A percentile compares a stretch with the other conserved stretches of the same genome.
These are phyloP conservation scores for Erithacus rubecula DNA, from an alignment of 2,797 vertebrate species.

Conservation along the genomic window DNA sequence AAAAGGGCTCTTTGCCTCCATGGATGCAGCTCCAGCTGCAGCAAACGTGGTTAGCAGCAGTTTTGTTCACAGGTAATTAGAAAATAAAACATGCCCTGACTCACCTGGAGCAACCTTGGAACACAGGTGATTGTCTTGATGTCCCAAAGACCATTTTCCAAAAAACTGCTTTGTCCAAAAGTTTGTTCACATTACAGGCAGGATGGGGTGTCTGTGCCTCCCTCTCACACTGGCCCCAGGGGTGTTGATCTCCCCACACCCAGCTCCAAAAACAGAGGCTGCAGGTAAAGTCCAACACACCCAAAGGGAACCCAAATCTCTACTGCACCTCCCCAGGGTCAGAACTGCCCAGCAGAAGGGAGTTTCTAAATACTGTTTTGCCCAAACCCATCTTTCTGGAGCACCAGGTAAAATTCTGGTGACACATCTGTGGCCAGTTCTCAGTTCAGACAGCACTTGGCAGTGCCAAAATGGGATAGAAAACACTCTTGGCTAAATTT, in stretches of 20 bases:
- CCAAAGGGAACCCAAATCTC: background rate
- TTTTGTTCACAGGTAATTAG: background rate
- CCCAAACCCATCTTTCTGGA: background rate
- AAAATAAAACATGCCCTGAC: background rate
- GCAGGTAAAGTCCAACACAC: background rate
- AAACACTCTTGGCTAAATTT: rapidly evolving
- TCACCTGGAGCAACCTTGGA: background rate
- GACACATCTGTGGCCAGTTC: rapidly evolving
- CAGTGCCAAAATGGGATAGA: background rate
- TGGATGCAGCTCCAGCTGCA: background rate
- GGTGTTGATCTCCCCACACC: background rate
- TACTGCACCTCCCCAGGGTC: background rate
- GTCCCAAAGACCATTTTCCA: background rate
- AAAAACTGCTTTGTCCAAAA: background rate
- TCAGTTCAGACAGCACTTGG: background rate
- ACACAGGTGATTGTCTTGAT: background rate
- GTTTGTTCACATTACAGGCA: background rate
- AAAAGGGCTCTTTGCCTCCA: rapidly evolving
- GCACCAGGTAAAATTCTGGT: background rate
- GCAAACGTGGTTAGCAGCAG: rapidly evolving
- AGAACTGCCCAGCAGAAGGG: background rate
- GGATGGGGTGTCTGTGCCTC: background rate
- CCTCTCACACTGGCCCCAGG: rapidly evolving
- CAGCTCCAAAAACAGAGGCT: background rate
- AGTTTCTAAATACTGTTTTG: background rate